A percentile compares a stretch with the other conserved stretches of the same genome.
Evolutionary conservation across 2,888 invertebrate genomes (phyloP).

Genomic region (Dynastes grantii): DNA sequence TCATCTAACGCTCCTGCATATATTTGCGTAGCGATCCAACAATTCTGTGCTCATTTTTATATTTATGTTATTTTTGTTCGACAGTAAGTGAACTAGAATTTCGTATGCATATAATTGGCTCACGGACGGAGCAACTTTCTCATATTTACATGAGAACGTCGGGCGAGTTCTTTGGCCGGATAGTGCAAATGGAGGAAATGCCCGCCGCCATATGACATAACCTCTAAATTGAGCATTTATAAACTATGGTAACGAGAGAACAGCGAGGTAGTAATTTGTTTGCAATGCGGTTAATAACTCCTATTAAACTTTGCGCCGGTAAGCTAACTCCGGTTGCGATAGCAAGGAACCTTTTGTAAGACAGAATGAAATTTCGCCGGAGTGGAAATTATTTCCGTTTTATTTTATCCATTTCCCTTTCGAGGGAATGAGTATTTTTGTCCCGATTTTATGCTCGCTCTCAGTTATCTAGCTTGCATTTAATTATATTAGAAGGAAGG

Average conservation of each 20-base stretch:
- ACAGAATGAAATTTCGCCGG: too few relatives aligned
- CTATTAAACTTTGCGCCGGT: background rate
- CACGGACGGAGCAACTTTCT: constrained; percentile 15
- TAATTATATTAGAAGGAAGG: too few relatives aligned
- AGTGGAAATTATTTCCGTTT: too few relatives aligned
- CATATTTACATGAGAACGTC: constrained; percentile 28
- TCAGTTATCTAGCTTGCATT: too few relatives aligned
- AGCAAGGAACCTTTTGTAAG: too few relatives aligned
- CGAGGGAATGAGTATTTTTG: too few relatives aligned
- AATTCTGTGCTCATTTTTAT: background rate
- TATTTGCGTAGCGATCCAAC: too few relatives aligned
- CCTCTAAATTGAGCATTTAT: constrained; percentile 13
- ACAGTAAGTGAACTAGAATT: background rate
- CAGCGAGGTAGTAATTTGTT: background rate
- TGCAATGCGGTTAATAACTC: constrained; percentile 1
- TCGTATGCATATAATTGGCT: constrained; percentile 1
- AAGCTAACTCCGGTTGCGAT: too few relatives aligned
- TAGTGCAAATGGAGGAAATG: constrained; percentile 6
- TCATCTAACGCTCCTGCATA: too few relatives aligned
- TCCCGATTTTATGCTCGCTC: too few relatives aligned
- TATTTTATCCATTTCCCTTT: too few relatives aligned
- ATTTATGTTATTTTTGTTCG: background rate
- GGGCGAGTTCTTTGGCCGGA: constrained; percentile 5
- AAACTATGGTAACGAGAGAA: constrained; percentile 1
- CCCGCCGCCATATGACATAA: constrained; percentile 9